Base-by-base conservation (phyloP, 2,888 invertebrate species). In the Drosophila hamatofila region DNA sequence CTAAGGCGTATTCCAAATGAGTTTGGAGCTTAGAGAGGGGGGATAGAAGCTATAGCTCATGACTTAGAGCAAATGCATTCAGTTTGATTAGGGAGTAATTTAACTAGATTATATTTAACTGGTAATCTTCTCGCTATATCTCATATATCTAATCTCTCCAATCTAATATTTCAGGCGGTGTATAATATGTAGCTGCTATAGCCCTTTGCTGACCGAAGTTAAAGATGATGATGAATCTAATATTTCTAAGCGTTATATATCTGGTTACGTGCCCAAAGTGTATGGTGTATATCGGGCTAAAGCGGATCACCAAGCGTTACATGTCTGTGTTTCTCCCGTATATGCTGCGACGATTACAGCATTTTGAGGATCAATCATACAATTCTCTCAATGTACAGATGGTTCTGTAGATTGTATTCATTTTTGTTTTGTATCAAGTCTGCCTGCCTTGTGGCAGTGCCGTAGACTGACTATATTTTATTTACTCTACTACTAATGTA, bases 301-400 rank as follows among this genome's bases (percentile, higher is more conserved):
- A 18, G 18, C 2, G 11, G 41, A 2, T 5, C 18, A 18, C 16
- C 14, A 8, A 30, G 30, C 27, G 2, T 27, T n/a, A n/a, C n/a
- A n/a, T n/a, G n/a, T n/a, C n/a, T n/a, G n/a, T n/a, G n/a, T n/a
- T n/a, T n/a, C n/a, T n/a, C n/a, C n/a, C n/a, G n/a, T n/a, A n/a
- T n/a, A n/a, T n/a, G n/a, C n/a, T 5, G 54, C 37, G 25, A 39
- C 37, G 12, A 39, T 3, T 37, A 37, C n/a, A 54, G 54, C 16
- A 39, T 25, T 54, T 54, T 12, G 37, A 54, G 25, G 12, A 2
- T 6, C 25, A 25, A 54, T n/a, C 54, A 54, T n/a, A 12, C 37
- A 7, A 54, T n/a, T 54, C 54, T 54, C 54, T 54, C 54, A 54
- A 18, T 54, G 54, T 27, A 18, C 4, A 54, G 25, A 54, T 8